A percentile compares a stretch with the other conserved stretches of the same genome.
phyloP scores from a whole-genome alignment of 2,888 invertebrate genomes.

The Papilio elwesi region DNA sequence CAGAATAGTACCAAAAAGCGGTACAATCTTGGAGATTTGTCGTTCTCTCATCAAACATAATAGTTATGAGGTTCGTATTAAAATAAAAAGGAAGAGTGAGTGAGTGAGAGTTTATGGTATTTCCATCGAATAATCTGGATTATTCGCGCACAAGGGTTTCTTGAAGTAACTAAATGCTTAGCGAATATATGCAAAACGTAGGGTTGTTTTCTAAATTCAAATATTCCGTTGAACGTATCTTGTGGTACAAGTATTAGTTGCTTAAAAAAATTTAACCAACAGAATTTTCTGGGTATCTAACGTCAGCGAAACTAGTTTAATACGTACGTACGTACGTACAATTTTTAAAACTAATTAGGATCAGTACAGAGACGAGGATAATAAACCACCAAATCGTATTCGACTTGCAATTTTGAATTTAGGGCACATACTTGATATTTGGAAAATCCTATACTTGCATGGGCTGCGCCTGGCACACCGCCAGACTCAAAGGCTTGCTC shows the following conservation, averaged over 20 bases:
- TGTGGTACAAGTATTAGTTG: no score
- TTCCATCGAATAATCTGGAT: neutral
- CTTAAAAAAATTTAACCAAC: no score
- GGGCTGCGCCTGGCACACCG: conserved; percentile 38
- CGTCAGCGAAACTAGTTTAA: no score
- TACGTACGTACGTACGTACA: conserved; percentile 1
- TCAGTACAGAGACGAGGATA: conserved; percentile 21
- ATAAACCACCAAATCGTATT: conserved; percentile 29
- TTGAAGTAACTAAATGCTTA: neutral
- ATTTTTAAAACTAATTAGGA: conserved; percentile 38
- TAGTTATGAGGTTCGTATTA: neutral
- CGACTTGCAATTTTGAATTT: conserved; percentile 47
- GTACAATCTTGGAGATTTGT: neutral
- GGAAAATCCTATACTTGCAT: conserved; percentile 40
- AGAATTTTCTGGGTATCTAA: no score
- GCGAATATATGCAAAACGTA: neutral
- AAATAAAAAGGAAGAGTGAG: no score
- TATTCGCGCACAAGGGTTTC: neutral
- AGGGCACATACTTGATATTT: conserved; percentile 45
- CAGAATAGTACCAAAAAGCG: neutral
- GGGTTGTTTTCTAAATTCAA: no score
- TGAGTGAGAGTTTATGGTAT: neutral
- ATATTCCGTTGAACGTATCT: no score
- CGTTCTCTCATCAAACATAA: no score
- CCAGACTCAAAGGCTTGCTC: conserved; percentile 43